Conservation (phyloP, 2,113 vertebrate species). For the Hippolais icterina region DNA sequence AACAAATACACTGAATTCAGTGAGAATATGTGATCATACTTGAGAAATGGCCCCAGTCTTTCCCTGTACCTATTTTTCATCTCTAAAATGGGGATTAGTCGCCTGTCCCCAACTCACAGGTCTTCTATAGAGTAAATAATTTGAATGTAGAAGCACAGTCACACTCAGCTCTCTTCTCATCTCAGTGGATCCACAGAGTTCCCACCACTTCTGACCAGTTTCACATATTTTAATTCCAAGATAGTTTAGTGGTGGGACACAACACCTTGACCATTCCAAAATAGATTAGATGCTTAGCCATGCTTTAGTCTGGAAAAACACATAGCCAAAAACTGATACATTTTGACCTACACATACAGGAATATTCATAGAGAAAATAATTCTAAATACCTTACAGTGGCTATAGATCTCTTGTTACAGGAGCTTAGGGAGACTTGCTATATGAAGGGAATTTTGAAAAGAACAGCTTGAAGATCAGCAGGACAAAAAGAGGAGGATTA, state of each 20-base stretch:
- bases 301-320: background rate
- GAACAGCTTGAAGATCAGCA: background rate
- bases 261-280: background rate
- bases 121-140: background rate
- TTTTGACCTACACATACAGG: background rate
- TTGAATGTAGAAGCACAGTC: background rate
- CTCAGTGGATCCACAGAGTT: background rate
- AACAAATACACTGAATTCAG: background rate
- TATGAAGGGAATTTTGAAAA: background rate
- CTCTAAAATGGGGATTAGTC: background rate
- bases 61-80: background rate
- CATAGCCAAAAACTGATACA: background rate
- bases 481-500: background rate
- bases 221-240: background rate
- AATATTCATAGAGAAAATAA: background rate
- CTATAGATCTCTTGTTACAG: background rate
- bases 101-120: background rate
- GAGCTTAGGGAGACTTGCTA: background rate
- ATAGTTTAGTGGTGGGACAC: background rate
- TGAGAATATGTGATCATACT: background rate
- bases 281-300: background rate
- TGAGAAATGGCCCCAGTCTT: background rate
- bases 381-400: background rate
- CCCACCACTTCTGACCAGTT: background rate
- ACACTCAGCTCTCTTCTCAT: background rate